These are phyloP conservation scores for Caradrina kadenii DNA, from an alignment of 2,888 invertebrate species.

Conservation along the genomic window DNA sequence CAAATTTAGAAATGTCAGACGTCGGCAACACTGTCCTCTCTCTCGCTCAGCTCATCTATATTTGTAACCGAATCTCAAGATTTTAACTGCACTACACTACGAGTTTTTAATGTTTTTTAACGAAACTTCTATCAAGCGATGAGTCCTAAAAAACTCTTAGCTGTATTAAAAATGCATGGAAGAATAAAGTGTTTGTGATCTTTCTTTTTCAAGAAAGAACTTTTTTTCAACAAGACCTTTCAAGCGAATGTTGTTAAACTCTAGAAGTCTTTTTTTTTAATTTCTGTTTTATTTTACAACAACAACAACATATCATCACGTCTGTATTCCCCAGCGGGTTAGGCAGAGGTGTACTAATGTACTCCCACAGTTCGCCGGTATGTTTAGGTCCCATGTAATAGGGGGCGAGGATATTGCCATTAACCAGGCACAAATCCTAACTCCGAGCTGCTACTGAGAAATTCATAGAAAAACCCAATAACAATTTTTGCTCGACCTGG, in stretches of 20 bases:
- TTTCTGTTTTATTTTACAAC: neutral
- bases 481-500: too few species aligned
- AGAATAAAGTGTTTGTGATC: conserved; percentile 34
- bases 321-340: too few species aligned
- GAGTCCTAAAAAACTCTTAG: conserved; percentile 53
- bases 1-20: neutral
- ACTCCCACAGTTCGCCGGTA: too few species aligned
- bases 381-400: too few species aligned
- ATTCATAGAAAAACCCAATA: too few species aligned
- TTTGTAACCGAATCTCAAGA: conserved; percentile 15
- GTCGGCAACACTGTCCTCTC: neutral
- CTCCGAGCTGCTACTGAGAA: too few species aligned
- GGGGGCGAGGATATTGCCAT: too few species aligned
- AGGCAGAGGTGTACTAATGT: too few species aligned
- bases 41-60: conserved; percentile 17
- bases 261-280: neutral
- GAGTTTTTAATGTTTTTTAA: conserved; percentile 42
- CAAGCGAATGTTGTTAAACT: neutral
- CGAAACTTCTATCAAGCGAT: conserved; percentile 39
- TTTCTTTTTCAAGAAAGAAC: conserved; percentile 15
- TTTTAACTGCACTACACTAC: conserved; percentile 26
- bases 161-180: conserved; percentile 59
- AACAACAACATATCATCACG: too few species aligned
- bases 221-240: conserved; percentile 11
- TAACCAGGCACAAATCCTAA: too few species aligned